Evolutionary conservation across 2,888 invertebrate genomes (phyloP), one percentile per base, ranked within the genome.

Genomic region (Poecilobothrus nobilitatus): DNA sequence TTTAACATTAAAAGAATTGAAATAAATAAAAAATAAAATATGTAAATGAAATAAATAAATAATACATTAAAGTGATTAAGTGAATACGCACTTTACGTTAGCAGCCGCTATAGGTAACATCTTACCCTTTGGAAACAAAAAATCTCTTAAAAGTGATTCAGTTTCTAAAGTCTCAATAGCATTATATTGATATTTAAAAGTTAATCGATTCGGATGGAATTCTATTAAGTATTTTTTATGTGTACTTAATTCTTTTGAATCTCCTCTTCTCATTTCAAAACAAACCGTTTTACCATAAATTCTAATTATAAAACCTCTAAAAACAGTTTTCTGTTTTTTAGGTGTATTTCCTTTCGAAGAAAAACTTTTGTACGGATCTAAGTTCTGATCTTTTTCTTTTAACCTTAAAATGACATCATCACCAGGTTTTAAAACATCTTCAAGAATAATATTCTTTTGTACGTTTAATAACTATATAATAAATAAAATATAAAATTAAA

Each of bases 141-240:
- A 53, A 6, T 9, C 9, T 53, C 15, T 12, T 53, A 53, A 53
- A 18, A 2, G 12, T 15, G 18, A 53, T 6, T 53, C n/a, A 2
- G 9, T 18, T 53, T 53, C 18, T 18, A 53, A 18, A 2, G 2
- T n/a, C 18, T 53, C 53, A 4, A 80, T 67, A 0, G 80, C 77
- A 21, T 76, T 76, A 68, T 78, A 77, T 69, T 80, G 80, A 71
- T 76, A 78, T 0, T 75, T 77, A 20, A 78, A 68, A 4, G 72
- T 69, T 4, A 76, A 71, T 2, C 80, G 76, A 1, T 73, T 67
- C 4, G 80, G 80, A 0, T 76, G 76, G 67, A 77, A 76, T 27
- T 75, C 70, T 18, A 79, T 65, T 66, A 71, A 70, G 66, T 75
- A 74, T 53, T 62, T 20, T 27, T 33, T 0, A 18, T 53, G 18